Conservation (phyloP, 2,113 vertebrate genomes). For the Bubo blakistoni region DNA sequence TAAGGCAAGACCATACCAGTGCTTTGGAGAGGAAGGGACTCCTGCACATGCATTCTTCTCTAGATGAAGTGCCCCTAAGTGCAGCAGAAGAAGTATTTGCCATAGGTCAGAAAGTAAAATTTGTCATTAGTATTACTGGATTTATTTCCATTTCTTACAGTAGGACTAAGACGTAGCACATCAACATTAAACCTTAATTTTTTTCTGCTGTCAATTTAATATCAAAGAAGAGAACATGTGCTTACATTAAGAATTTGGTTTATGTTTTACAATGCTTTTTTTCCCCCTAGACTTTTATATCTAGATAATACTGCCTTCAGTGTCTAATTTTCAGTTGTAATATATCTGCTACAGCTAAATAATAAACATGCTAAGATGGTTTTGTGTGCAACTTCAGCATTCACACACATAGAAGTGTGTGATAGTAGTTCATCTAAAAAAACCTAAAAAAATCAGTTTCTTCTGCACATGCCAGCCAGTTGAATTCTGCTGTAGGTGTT, state of each 20-base stretch:
- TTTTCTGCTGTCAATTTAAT: background rate
- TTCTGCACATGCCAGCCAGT: background rate
- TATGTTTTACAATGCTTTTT: background rate
- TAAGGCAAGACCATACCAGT: background rate
- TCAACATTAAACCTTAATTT: background rate
- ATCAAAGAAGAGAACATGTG: background rate
- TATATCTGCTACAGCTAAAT: background rate
- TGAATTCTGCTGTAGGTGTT: background rate
- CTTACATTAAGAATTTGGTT: background rate
- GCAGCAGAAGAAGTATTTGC: background rate
- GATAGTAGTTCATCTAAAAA: background rate
- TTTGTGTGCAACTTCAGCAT: background rate
- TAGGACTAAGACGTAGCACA: background rate
- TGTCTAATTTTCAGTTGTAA: background rate
- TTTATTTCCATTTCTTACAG: background rate
- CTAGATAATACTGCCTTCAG: background rate
- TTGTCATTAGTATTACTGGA: background rate
- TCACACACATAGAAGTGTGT: background rate
- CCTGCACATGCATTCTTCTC: accelerated
- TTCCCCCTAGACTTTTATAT: background rate
- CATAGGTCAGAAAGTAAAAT: background rate
- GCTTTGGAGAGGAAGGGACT: background rate
- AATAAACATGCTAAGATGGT: background rate
- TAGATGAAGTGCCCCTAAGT: no score
- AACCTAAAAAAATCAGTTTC: background rate